Percentiles rank a stretch among this genome's conserved stretches.
Evolutionary conservation across 2,888 invertebrate genomes (phyloP).

Genomic region (Lathronympha strigana): DNA sequence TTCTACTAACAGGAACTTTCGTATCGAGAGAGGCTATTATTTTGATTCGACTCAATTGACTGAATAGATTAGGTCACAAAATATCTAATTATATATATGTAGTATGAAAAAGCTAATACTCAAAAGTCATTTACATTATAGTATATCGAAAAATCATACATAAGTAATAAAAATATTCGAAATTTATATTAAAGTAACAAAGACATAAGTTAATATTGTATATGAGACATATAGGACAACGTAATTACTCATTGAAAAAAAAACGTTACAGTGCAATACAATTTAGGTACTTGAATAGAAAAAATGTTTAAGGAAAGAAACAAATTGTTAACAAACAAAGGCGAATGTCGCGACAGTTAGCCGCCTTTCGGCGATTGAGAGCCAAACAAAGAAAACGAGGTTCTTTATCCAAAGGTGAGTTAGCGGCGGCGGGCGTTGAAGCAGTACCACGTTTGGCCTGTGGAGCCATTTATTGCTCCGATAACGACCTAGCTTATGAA

Average conservation of each 20-base stretch:
- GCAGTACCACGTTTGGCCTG: conserved; percentile 4
- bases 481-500: conserved; percentile 2
- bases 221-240: conserved; percentile 50
- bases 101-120: conserved; percentile 67
- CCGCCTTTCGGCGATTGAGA: neutral
- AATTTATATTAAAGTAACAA: conserved; percentile 52
- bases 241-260: conserved; percentile 51
- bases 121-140: conserved; percentile 62
- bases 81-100: conserved; percentile 66
- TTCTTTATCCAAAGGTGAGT: neutral
- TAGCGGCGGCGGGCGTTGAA: conserved; percentile 8
- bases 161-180: conserved; percentile 49
- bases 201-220: conserved; percentile 54
- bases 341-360: conserved; percentile 8
- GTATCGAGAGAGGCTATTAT: conserved; percentile 79
- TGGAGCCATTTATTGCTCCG: neutral
- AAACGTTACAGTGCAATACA: conserved; percentile 68
- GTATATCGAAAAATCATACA: conserved; percentile 54
- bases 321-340: conserved; percentile 33
- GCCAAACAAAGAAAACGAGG: neutral
- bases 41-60: conserved; percentile 82
- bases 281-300: conserved; percentile 55
- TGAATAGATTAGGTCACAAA: conserved; percentile 82
- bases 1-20: conserved; percentile 62
- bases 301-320: conserved; percentile 42